Evolutionary conservation across 1,140 invertebrate species (phyloP), one percentile per base, ranked within the genome.

Genomic region (Penaeus chinensis): DNA sequence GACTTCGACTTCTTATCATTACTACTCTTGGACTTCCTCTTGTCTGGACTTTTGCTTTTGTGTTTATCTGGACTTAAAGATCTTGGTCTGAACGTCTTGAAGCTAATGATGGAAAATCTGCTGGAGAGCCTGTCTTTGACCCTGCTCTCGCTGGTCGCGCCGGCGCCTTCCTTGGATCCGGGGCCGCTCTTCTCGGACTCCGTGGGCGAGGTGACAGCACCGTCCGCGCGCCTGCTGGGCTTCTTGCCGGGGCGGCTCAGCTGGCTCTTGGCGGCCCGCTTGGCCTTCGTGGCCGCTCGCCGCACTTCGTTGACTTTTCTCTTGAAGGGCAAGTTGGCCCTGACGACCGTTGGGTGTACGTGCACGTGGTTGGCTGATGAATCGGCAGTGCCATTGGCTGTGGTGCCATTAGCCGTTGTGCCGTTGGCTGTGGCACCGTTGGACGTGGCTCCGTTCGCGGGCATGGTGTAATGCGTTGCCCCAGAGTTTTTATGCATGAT

Each of bases 211-310:
- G 89, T 89, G 7, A 89, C 88, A 66, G 78, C 66, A 19, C 88
- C 88, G 37, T 87, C 88, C 18, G 88, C 71, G 22, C 86, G 69
- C 19, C 66, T 32, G 32, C 89, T 84, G 8, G 87, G 63, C 62
- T 88, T 89, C 78, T 89, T 90, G 87, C 77, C 65, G 8, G 90
- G 89, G 20, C 90, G 77, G 32, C 89, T 88, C 5, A 89, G 81
- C 42, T 89, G 88, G 66, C 90, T 89, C 71, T 89, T 90, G 63
- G 90, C 90, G 20, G 87, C 90, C 27, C 90, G 65, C 63, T 90
- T 90, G n/a, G 90, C 90, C 54, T 90, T 90, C 20, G 90, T 90
- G 19, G 90, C 90, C 11, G 90, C 90, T 32, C 90, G 62, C 3
- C 89, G 84, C 18, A 90, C 90, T 37, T 90, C 90, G 60, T 90